phyloP scores from a whole-genome alignment of 2,888 invertebrate species.

The Trachelus tabidus region DNA sequence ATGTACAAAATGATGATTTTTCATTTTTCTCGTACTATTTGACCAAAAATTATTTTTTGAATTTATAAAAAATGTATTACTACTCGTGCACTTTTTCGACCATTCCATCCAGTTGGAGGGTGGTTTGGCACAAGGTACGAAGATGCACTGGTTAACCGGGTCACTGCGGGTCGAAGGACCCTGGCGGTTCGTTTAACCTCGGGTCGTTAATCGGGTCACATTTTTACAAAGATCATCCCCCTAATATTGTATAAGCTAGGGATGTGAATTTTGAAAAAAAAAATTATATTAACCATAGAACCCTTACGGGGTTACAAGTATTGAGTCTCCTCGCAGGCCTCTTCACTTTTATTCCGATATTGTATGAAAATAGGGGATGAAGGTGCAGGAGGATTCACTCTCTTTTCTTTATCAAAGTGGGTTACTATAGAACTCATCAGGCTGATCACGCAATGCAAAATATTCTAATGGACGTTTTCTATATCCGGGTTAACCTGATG shows the following conservation, averaged over 20 bases:
- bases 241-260: background rate
- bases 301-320: background rate
- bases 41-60: background rate
- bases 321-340: background rate
- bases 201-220: slow-evolving; percentile 4
- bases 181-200: background rate
- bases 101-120: background rate
- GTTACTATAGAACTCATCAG: background rate
- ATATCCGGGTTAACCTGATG: background rate
- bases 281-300: background rate
- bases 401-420: background rate
- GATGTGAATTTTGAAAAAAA: background rate
- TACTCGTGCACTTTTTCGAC: background rate
- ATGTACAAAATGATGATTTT: background rate
- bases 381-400: background rate
- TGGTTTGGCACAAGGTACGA: slow-evolving; percentile 26
- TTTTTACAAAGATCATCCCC: background rate
- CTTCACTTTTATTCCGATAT: background rate
- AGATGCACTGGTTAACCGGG: slow-evolving; percentile 48
- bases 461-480: background rate
- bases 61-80: background rate
- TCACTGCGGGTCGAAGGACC: slow-evolving; percentile 40
- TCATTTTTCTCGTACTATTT: background rate
- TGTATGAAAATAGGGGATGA: background rate
- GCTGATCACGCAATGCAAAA: background rate